Base-by-base conservation (phyloP, 2,797 vertebrate species). In the Hapalemur alaotrensis region DNA sequence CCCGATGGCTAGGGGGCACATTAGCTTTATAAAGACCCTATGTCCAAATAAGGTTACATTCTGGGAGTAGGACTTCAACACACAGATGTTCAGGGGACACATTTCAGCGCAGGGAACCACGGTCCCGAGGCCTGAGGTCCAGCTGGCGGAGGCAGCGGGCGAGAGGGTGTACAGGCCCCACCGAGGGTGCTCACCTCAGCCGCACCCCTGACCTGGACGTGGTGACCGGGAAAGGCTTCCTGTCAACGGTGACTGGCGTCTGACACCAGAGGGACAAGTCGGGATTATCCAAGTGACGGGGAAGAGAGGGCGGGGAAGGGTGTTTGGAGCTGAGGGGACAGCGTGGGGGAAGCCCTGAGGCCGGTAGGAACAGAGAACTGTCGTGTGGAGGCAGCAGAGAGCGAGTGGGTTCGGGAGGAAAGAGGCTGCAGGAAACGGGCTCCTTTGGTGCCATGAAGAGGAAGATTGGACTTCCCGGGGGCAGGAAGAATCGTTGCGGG, bases 201-300 rank as follows among this genome's bases (percentile, higher is more conserved):
- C 13, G 14, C 3, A 0, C 5, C 28, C 20, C 35, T 18, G 1
- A 20, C 12, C 5, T 50, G 13, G n/a, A 43, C 0, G 0, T 9
- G 22, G 14, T 18, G 25, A 22, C 14, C 18, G 11, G 30, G 61
- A 76, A 65, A 23, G 20, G 20, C 30, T 76, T 70, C 18, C 72
- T 52, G 15, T 12, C 57, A 9, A 35, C 1, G 4, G 5, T 46
- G 82, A 52, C n/a, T 18, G 30, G 22, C 69, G 57, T 25, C 48
- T 35, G 28, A 46, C 30, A 41, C 32, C 28, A n/a, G 30, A 57
- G 10, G 7, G 38, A 38, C 15, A 50, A 25, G 38, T 30, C 11
- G 4, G 80, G 70, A 70, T n/a, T 54, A 67, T 22, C 6, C 48
- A 30, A 22, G 20, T 6, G 28, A 18, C 70, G 54, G 30, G 41